Percentiles rank a stretch among this genome's conserved stretches.
Conservation (phyloP, 2,888 invertebrate genomes). For the Zele albiditarsus region DNA sequence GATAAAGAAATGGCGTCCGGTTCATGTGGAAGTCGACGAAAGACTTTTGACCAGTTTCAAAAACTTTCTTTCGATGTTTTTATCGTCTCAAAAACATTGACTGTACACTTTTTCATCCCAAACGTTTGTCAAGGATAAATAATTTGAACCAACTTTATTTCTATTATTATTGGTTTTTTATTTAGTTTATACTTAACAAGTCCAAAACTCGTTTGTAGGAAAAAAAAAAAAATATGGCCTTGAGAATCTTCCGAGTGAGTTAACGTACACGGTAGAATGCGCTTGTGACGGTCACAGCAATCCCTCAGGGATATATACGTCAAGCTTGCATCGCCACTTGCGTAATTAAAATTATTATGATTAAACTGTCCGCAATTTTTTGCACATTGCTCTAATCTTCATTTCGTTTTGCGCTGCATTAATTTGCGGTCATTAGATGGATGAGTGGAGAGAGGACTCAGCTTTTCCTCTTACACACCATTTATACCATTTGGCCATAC, state of each 20-base stretch:
- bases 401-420: conserved; percentile 36
- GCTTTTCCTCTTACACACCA: neutral
- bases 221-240: neutral
- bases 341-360: conserved; percentile 64
- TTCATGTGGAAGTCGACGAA: neutral
- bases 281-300: neutral
- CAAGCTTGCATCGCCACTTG: conserved; percentile 35
- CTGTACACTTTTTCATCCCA: neutral
- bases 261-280: neutral
- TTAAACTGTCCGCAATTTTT: conserved; percentile 53
- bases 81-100: conserved; percentile 10
- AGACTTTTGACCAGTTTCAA: conserved; percentile 3
- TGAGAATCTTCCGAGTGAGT: conserved; percentile 10
- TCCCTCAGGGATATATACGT: conserved; percentile 13
- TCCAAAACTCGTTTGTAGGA: neutral
- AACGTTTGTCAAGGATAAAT: conserved; percentile 5
- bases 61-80: conserved; percentile 10
- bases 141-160: conserved; percentile 21
- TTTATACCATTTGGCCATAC: neutral
- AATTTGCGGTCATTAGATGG: conserved; percentile 29
- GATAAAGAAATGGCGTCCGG: conserved; percentile 3
- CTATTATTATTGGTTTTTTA: conserved; percentile 38
- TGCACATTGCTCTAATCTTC: conserved; percentile 48
- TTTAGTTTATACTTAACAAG: neutral
- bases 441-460: neutral